A percentile compares a stretch with the other conserved stretches of the same genome.
phyloP scores from a whole-genome alignment of 2,888 invertebrate genomes.

The Zelleria hepariella region DNA sequence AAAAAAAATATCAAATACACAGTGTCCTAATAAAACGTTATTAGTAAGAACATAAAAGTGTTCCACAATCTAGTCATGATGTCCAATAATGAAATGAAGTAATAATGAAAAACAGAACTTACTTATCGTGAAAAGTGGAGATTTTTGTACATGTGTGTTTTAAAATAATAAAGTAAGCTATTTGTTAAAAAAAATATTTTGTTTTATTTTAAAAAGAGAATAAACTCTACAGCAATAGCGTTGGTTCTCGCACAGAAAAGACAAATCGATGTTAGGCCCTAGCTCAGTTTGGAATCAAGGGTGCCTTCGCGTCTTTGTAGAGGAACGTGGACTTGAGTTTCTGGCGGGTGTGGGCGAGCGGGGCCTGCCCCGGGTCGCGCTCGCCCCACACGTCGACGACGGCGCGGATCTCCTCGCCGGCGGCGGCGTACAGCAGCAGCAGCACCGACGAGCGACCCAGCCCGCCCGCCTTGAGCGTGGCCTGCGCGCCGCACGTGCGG shows the following conservation, averaged over 20 bases:
- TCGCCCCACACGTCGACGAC: constrained; percentile 58
- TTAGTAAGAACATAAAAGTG: not conserved
- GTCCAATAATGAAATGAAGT: not conserved
- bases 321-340: not conserved
- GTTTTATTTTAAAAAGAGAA: not conserved
- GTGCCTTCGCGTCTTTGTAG: not conserved
- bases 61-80: not conserved
- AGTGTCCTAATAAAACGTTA: not conserved
- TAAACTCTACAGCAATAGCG: no score
- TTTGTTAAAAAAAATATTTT: not conserved
- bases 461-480: constrained; percentile 40
- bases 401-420: constrained; percentile 47
- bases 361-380: not conserved
- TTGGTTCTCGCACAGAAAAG: no score
- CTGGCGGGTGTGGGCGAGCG: not conserved
- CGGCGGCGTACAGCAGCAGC: constrained; percentile 41
- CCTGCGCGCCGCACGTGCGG: constrained; percentile 3
- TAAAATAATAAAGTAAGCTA: not conserved
- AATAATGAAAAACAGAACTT: not conserved
- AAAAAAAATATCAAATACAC: no score
- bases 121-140: not conserved
- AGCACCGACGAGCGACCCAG: constrained; percentile 36
- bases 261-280: no score
- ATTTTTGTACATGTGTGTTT: not conserved
- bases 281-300: no score